A percentile compares a stretch with the other conserved stretches of the same genome.
Evolutionary conservation across 1,140 invertebrate species (phyloP).

Genomic region (Rhynchophorus ferrugineus): DNA sequence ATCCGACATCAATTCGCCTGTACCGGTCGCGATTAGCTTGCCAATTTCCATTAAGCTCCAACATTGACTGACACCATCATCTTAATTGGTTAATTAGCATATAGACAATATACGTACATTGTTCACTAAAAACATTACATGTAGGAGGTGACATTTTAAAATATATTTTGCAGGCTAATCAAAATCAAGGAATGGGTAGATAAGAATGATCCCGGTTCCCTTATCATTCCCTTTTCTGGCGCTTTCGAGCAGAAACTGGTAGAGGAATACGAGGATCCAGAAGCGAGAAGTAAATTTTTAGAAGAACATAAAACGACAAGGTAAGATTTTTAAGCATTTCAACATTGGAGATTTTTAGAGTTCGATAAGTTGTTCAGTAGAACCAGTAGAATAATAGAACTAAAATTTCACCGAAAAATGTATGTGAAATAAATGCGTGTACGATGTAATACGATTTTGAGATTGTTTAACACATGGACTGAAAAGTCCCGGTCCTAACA

Average conservation of each 20-base stretch:
- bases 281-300: conserved; percentile 64
- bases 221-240: conserved; percentile 93
- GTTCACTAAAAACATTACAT: too few species aligned
- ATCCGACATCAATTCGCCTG: neutral
- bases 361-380: too few species aligned
- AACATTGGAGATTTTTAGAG: too few species aligned
- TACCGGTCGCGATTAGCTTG: neutral
- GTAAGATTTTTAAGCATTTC: conserved; percentile 43
- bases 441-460: too few species aligned
- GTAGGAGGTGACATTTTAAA: too few species aligned
- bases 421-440: neutral
- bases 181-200: conserved; percentile 99
- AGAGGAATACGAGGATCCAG: conserved; percentile 74
- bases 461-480: too few species aligned
- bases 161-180: conserved; percentile 66
- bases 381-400: too few species aligned
- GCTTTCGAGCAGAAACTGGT: conserved; percentile 79
- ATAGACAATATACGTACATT: neutral
- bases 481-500: too few species aligned
- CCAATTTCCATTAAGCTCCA: neutral
- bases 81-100: too few species aligned
- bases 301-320: conserved; percentile 75
- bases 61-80: too few species aligned
- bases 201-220: conserved; percentile 88
- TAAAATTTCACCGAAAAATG: too few species aligned